phyloP scores from a whole-genome alignment of 2,888 invertebrate genomes.

The Troides aeacus region DNA sequence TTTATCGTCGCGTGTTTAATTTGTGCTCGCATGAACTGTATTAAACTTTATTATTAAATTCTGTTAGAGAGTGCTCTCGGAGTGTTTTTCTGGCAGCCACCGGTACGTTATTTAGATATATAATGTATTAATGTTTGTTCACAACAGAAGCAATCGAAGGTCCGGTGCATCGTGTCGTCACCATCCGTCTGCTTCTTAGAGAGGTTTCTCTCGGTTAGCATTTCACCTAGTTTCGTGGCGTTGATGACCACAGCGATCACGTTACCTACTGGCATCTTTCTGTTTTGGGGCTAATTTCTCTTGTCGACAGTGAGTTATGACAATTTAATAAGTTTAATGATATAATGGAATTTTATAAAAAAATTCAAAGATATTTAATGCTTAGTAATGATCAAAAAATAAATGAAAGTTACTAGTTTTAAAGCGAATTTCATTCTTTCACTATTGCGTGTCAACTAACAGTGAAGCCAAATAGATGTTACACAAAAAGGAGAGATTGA shows the following conservation, averaged over 20 bases:
- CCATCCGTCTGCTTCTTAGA: conserved; percentile 37
- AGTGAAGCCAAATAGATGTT: background rate
- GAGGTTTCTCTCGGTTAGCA: conserved; percentile 38
- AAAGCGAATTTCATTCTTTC: background rate
- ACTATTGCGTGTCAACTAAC: conserved; percentile 2
- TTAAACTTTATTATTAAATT: conserved; percentile 36
- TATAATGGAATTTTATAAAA: too few species aligned
- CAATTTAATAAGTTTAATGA: conserved; percentile 7
- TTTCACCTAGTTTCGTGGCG: conserved; percentile 33
- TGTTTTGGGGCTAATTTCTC: conserved; percentile 32
- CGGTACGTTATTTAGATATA: conserved; percentile 52
- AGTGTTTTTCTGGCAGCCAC: conserved; percentile 57
- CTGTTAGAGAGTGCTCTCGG: conserved; percentile 54
- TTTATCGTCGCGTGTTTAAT: conserved; percentile 33
- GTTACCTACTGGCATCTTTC: conserved; percentile 12
- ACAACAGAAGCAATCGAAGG: conserved; percentile 59
- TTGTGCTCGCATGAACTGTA: conserved; percentile 31
- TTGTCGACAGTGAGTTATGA: conserved; percentile 6
- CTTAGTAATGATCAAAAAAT: background rate
- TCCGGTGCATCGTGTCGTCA: conserved; percentile 37
- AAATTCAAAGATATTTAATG: too few species aligned
- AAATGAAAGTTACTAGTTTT: background rate
- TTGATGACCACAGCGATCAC: conserved; percentile 18
- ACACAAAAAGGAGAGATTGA: background rate
- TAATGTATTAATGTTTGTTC: conserved; percentile 31